These are phyloP conservation scores for Coendou prehensilis DNA, from an alignment of 2,797 vertebrate genomes.

Conservation along the genomic window DNA sequence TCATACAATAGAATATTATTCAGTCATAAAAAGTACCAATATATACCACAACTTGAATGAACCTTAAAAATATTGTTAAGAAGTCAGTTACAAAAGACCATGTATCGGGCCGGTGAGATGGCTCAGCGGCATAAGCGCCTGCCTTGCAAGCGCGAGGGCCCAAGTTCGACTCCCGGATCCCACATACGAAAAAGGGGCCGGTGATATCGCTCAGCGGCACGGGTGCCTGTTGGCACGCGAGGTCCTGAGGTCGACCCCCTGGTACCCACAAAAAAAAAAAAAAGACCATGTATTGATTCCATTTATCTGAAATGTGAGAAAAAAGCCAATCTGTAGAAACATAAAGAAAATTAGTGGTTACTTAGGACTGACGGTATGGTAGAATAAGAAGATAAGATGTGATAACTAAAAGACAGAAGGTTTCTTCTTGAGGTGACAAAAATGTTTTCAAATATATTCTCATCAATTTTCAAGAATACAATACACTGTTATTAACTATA, in stretches of 20 bases:
- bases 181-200: too few species aligned
- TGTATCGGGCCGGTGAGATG: too few species aligned
- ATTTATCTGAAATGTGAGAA: background rate
- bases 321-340: background rate
- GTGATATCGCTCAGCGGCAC: too few species aligned
- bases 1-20: background rate
- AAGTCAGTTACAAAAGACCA: background rate
- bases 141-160: too few species aligned
- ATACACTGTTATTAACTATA: background rate
- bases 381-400: background rate
- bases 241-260: too few species aligned
- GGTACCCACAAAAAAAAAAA: too few species aligned
- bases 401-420: background rate
- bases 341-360: background rate
- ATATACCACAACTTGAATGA: background rate
- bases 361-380: background rate
- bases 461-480: background rate
- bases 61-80: background rate
- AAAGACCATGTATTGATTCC: too few species aligned
- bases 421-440: background rate
- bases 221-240: too few species aligned
- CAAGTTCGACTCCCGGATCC: too few species aligned
- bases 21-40: background rate
- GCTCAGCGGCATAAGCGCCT: too few species aligned
- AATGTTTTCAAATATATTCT: background rate